Conservation (phyloP, 2,113 vertebrate species). For the Pseudonaja textilis region DNA sequence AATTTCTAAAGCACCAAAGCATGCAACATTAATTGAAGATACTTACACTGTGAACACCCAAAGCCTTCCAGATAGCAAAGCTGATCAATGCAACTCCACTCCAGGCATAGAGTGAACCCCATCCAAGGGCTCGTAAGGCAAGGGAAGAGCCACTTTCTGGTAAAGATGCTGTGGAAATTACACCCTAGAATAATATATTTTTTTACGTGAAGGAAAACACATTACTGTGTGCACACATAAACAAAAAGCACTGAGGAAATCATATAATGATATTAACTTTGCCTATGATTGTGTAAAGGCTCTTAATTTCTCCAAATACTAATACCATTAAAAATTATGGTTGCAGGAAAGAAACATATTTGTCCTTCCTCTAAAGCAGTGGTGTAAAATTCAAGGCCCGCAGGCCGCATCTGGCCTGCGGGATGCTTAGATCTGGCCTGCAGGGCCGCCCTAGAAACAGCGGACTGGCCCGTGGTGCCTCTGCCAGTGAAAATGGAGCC, state of each 20-base stretch:
- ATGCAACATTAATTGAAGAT: constrained; percentile 8
- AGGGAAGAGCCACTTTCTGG: constrained; percentile 86
- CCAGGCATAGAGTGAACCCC: constrained; percentile 89
- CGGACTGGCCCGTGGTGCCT: too few species aligned
- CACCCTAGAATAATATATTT: constrained; percentile 70
- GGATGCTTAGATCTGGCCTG: too few species aligned
- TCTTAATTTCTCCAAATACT: not conserved
- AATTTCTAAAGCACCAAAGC: fast-evolving
- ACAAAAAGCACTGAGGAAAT: not conserved
- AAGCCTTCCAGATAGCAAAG: constrained; percentile 82
- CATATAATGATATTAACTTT: fast-evolving
- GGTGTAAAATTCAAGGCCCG: too few species aligned
- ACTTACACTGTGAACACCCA: constrained; percentile 88
- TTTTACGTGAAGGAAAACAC: constrained; percentile 23
- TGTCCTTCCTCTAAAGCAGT: not conserved
- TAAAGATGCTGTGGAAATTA: constrained; percentile 69
- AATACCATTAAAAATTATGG: not conserved
- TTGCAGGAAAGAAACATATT: not conserved
- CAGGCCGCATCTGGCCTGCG: too few species aligned
- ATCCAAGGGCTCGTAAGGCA: constrained; percentile 86
- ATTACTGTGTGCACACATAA: not conserved
- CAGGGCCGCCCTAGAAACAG: too few species aligned
- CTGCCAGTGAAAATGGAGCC: too few species aligned
- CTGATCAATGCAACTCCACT: constrained; percentile 86
- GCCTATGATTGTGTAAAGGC: not conserved